Evolutionary conservation across 1,140 invertebrate genomes (phyloP).

Genomic region (Chironomus striatipennis): DNA sequence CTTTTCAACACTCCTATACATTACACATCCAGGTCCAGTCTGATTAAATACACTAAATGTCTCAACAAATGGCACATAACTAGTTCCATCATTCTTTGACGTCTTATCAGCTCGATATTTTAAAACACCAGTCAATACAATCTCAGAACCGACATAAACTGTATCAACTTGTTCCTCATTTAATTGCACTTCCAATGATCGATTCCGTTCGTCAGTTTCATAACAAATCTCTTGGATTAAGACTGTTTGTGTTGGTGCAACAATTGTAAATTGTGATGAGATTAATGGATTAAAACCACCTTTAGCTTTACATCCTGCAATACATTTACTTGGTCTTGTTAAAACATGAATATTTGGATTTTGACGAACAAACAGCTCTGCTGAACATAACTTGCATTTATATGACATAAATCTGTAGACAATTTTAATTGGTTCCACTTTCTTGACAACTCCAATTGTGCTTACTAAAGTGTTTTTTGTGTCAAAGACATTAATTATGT

Average conservation of each 20-base stretch:
- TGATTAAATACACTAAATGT: background rate
- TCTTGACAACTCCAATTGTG: slow-evolving; percentile 51
- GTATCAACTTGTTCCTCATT: slow-evolving; percentile 76
- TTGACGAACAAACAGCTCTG: background rate
- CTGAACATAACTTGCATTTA: background rate
- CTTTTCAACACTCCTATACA: slow-evolving; percentile 26
- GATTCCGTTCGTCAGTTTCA: slow-evolving; percentile 68
- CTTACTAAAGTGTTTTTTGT: slow-evolving; percentile 38
- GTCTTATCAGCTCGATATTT: slow-evolving; percentile 36
- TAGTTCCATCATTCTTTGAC: background rate
- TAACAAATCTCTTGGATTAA: slow-evolving; percentile 37
- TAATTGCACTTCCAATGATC: slow-evolving; percentile 80
- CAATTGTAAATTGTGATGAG: slow-evolving; percentile 33
- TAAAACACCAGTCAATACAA: slow-evolving; percentile 75
- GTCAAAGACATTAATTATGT: slow-evolving; percentile 33
- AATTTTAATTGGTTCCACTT: slow-evolving; percentile 26
- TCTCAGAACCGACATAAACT: slow-evolving; percentile 80
- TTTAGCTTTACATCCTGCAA: slow-evolving; percentile 31
- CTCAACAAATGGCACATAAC: slow-evolving; percentile 20
- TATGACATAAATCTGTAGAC: background rate
- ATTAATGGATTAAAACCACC: slow-evolving; percentile 32
- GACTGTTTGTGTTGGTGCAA: slow-evolving; percentile 32
- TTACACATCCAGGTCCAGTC: slow-evolving; percentile 15
- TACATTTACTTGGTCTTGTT: slow-evolving; percentile 32
- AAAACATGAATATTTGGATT: slow-evolving; percentile 25